phyloP scores from a whole-genome alignment of 2,113 vertebrate species.

The Microtus pennsylvanicus region DNA sequence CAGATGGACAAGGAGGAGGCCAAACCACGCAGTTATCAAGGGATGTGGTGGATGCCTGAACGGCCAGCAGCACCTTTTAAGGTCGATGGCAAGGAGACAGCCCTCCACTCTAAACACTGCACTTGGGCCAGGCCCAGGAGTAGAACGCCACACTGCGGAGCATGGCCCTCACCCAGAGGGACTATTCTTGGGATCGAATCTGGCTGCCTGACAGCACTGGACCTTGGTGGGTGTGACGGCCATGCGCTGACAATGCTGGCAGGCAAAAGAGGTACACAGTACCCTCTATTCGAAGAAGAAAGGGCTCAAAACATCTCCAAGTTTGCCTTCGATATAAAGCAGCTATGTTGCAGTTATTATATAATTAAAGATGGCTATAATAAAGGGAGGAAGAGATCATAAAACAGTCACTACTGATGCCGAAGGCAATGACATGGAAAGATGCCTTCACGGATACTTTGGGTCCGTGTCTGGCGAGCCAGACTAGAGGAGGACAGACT shows the following conservation, averaged over 20 bases:
- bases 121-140: slow-evolving; percentile 57
- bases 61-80: slow-evolving; percentile 75
- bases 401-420: background rate
- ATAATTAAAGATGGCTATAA: slow-evolving; percentile 19
- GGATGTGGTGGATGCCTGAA: slow-evolving; percentile 16
- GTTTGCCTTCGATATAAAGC: background rate
- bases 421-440: background rate
- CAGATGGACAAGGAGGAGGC: slow-evolving; percentile 18
- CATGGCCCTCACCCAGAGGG: slow-evolving; percentile 43
- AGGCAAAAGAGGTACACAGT: background rate
- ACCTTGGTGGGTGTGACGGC: slow-evolving; percentile 21
- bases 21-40: slow-evolving; percentile 31
- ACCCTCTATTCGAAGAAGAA: background rate
- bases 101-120: slow-evolving; percentile 55
- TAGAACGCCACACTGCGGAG: slow-evolving; percentile 37
- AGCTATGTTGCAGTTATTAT: slow-evolving; percentile 6
- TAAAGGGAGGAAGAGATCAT: background rate
- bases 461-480: background rate
- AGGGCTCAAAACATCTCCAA: background rate
- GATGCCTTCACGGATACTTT: background rate
- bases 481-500: background rate
- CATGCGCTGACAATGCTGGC: background rate
- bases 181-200: slow-evolving; percentile 67
- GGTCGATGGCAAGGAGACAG: slow-evolving; percentile 67
- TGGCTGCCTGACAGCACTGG: slow-evolving; percentile 63